Evolutionary conservation across 2,113 vertebrate species (phyloP).

Genomic region (Rhinoderma darwinii): DNA sequence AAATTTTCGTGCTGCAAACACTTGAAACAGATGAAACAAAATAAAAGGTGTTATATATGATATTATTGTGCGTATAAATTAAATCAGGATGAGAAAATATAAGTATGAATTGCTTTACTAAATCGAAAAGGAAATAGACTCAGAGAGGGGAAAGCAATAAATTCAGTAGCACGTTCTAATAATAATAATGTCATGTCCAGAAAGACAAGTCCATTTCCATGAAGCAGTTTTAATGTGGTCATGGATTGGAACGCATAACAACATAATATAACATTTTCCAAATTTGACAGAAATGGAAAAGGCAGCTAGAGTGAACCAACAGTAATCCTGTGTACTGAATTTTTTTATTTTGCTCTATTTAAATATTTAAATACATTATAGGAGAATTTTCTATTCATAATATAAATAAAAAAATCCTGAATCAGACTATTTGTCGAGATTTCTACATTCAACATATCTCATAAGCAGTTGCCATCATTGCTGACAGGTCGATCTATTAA

Average conservation of each 20-base stretch:
- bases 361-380: not conserved
- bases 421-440: not conserved
- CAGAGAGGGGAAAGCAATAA: conserved; percentile 11
- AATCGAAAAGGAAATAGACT: conserved; percentile 22
- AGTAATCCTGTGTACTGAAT: not conserved
- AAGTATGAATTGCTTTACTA: not conserved
- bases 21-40: not conserved
- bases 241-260: conserved; percentile 32
- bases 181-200: conserved; percentile 28
- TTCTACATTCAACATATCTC: not conserved
- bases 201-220: conserved; percentile 49
- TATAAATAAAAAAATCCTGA: not conserved
- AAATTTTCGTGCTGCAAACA: not conserved
- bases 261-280: conserved; percentile 51
- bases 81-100: not conserved
- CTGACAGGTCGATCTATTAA: too few species aligned
- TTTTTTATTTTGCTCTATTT: not conserved
- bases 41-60: not conserved
- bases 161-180: conserved; percentile 4
- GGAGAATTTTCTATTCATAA: not conserved
- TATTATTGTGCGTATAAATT: not conserved
- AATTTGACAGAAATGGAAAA: conserved; percentile 34
- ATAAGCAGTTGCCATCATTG: too few species aligned
- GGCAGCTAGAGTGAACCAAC: conserved; percentile 1
- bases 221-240: conserved; percentile 42